Evolutionary conservation across 1,140 invertebrate genomes (phyloP), one percentile per base, ranked within the genome.

Genomic region (Brachionus plicatilis): DNA sequence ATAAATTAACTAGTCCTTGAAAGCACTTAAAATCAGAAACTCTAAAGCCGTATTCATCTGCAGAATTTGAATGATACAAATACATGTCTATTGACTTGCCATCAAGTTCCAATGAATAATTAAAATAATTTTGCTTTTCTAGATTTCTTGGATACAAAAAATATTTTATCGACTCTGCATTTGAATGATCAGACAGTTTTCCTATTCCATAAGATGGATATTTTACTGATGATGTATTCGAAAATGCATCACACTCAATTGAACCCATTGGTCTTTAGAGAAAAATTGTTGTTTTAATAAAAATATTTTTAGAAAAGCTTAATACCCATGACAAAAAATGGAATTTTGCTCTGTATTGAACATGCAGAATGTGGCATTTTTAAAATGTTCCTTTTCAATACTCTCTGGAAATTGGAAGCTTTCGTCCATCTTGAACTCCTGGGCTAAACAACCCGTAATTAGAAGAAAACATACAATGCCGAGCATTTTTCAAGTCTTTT

Each of bases 101-200:
- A 12, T 82, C 53, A 5, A 37, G n/a, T 68, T 65, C 50, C 9
- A 65, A 17, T 29, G 53, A 45, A 45, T 37, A 68, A 68, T 82
- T 82, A 12, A 47, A 27, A 68, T 65, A 82, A 33, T 53, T 82
- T 60, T 43, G 37, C 20, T 82, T 82, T 43, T 82, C 79, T 45
- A 82, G 65, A 24, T 65, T 65, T 60, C 79, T 37, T 33, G 79
- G 79, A 68, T 82, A 82, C 12, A 82, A 41, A 45, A 65, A 65
- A 47, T 37, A 82, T 65, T 65, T 82, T 29, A 82, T 24, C 24
- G 27, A 56, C 20, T 82, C 53, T 24, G 14, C 3, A 43, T 29
- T 37, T 24, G 65, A 33, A 9, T 33, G 9, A 47, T 53, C 33
- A 4, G 33, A 27, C 12, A 50, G 5, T 53, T 76, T 76, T 50